Evolutionary conservation across 2,888 invertebrate species (phyloP).

Genomic region (Dilophus febrilis): DNA sequence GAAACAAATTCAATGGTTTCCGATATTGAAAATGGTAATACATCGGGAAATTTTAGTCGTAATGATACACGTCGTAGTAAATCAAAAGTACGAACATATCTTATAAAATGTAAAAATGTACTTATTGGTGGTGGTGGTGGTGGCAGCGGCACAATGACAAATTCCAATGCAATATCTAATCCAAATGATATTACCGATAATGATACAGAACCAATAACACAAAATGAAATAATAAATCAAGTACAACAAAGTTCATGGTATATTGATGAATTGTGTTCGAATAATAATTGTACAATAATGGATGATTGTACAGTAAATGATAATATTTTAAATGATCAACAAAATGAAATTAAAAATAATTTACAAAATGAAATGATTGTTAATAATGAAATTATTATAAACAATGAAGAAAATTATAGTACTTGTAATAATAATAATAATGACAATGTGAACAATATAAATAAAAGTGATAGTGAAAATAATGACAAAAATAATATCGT

Average conservation of each 20-base stretch:
- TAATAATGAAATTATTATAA: neutral
- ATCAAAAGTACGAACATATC: conserved; percentile 29
- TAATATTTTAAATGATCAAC: no score
- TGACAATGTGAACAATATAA: neutral
- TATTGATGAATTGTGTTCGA: conserved; percentile 9
- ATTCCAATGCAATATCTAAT: neutral
- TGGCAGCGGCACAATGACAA: neutral
- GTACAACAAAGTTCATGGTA: conserved; percentile 12
- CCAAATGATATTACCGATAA: neutral
- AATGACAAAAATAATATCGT: no score
- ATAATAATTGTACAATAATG: neutral
- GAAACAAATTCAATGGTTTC: no score
- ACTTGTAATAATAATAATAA: neutral
- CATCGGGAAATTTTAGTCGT: neutral
- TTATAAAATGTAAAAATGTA: conserved; percentile 28
- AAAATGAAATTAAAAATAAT: neutral
- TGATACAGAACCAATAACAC: conserved; percentile 5
- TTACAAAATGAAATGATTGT: neutral
- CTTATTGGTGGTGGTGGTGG: conserved; percentile 22
- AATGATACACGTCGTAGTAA: conserved; percentile 21
- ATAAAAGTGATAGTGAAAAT: no score
- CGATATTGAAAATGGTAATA: neutral
- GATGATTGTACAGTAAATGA: neutral
- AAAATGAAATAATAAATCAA: conserved; percentile 6
- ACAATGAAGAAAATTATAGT: neutral